Percentiles rank a stretch among this genome's conserved stretches.
Evolutionary conservation across 2,888 invertebrate species (phyloP).

Genomic region (Anoplius nigerrimus): DNA sequence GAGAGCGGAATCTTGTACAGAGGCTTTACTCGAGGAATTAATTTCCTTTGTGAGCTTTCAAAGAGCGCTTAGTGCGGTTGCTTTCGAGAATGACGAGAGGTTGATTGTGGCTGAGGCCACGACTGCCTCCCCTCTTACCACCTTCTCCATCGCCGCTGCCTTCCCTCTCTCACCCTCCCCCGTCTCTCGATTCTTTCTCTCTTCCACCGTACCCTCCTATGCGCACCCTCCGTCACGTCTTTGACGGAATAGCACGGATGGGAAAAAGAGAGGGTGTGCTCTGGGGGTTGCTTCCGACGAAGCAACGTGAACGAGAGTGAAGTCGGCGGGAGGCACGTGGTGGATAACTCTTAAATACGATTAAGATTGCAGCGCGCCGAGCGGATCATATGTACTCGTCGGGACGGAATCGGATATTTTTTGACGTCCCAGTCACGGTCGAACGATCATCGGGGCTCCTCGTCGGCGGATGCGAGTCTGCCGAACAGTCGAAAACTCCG

Average conservation of each 20-base stretch:
- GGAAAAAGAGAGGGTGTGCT: not conserved
- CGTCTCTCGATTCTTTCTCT: too few relatives aligned
- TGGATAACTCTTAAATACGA: conserved; percentile 59
- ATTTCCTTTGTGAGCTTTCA: conserved; percentile 64
- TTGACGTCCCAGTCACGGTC: not conserved
- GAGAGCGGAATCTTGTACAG: conserved; percentile 40
- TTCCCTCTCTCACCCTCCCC: not conserved
- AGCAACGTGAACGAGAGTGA: too few relatives aligned
- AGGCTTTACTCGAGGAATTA: conserved; percentile 56
- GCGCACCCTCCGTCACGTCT: too few relatives aligned
- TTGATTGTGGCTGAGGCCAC: conserved; percentile 48
- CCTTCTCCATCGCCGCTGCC: too few relatives aligned
- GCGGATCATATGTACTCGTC: conserved; percentile 52
- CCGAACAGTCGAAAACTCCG: not conserved
- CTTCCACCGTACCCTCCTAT: too few relatives aligned
- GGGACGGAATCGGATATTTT: conserved; percentile 23
- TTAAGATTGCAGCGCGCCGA: conserved; percentile 55
- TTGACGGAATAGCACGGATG: too few relatives aligned
- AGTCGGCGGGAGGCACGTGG: conserved; percentile 5
- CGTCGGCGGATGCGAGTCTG: not conserved
- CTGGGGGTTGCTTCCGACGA: not conserved
- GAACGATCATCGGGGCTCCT: too few relatives aligned
- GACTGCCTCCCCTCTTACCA: conserved; percentile 14
- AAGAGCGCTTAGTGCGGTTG: conserved; percentile 56
- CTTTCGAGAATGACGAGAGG: conserved; percentile 55